Evolutionary conservation across 2,888 invertebrate genomes (phyloP).

Genomic region (Drosophila mayaguana): DNA sequence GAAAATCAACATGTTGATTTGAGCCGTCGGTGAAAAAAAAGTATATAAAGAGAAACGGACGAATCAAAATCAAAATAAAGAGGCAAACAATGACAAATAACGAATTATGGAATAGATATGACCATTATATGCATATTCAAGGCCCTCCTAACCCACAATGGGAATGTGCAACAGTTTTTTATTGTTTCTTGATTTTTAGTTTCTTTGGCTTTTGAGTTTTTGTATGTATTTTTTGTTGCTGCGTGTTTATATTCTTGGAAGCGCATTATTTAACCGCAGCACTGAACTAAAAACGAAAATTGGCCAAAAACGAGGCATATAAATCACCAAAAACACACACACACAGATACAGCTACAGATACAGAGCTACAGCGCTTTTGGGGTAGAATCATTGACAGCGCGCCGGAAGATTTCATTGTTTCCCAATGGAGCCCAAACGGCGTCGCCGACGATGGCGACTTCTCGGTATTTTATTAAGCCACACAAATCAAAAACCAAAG

Average conservation of each 20-base stretch:
- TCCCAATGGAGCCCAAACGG: conserved; percentile 72
- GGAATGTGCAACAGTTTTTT: conserved; percentile 58
- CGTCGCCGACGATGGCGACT: conserved; percentile 58
- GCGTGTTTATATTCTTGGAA: conserved; percentile 71
- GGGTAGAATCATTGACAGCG: conserved; percentile 79
- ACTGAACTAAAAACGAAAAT: conserved; percentile 79
- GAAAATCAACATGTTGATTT: conserved; percentile 79
- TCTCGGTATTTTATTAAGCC: conserved; percentile 82
- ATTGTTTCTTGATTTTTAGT: conserved; percentile 20
- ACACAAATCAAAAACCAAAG: conserved; percentile 75
- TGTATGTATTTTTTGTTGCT: conserved; percentile 25
- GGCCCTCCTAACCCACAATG: conserved; percentile 50
- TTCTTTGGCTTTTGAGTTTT: conserved; percentile 30
- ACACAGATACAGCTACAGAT: conserved; percentile 21
- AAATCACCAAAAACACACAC: conserved; percentile 60
- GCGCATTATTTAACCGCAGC: conserved; percentile 77
- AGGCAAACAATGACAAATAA: conserved; percentile 69
- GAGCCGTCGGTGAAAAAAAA: conserved; percentile 13
- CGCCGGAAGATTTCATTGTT: conserved; percentile 80
- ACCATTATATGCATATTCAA: conserved; percentile 73
- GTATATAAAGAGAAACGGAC: conserved; percentile 20
- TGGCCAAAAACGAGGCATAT: conserved; percentile 80
- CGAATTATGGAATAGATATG: conserved; percentile 68
- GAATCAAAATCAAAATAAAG: conserved; percentile 51
- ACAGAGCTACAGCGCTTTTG: conserved; percentile 40